These are phyloP conservation scores for Pocillopora meandrina DNA, from an alignment of 92 coral and sea anemone genomes.

Conservation along the genomic window DNA sequence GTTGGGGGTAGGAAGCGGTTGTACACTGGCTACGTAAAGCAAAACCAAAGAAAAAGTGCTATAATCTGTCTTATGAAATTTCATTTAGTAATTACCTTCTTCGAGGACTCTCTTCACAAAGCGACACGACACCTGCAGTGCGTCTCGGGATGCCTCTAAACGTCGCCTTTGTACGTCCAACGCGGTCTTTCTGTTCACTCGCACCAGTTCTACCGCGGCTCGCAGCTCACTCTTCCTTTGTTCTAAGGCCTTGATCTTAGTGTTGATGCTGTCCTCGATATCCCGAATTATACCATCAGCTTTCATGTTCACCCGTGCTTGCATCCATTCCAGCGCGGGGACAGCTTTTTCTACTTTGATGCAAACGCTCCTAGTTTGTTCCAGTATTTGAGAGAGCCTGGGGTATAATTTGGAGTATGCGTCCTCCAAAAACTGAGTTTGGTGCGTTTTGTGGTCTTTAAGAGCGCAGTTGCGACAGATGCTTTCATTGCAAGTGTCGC, in stretches of 20 bases:
- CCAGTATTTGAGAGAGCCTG: slow-evolving; percentile 35
- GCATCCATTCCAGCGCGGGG: slow-evolving; percentile 57
- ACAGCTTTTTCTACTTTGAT: slow-evolving; percentile 60
- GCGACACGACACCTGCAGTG: slow-evolving; percentile 58
- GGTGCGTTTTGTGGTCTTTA: slow-evolving; percentile 51
- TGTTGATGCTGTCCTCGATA: slow-evolving; percentile 56
- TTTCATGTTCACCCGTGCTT: slow-evolving; percentile 53
- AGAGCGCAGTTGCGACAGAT: slow-evolving; percentile 72
- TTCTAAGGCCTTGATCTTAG: slow-evolving; percentile 57
- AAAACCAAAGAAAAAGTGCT: too few relatives aligned
- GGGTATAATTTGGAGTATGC: slow-evolving; percentile 48
- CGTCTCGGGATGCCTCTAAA: slow-evolving; percentile 56
- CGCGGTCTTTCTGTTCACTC: slow-evolving; percentile 53
- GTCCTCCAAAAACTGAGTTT: slow-evolving; percentile 52
- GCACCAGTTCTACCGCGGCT: slow-evolving; percentile 54
- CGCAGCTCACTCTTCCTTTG: slow-evolving; percentile 56
- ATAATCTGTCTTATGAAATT: neutral
- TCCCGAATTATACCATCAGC: slow-evolving; percentile 52
- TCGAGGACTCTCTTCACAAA: slow-evolving; percentile 65
- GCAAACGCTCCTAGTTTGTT: slow-evolving; percentile 50
- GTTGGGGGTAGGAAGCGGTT: too few relatives aligned
- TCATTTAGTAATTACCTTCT: slow-evolving; percentile 46
- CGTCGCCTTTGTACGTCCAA: slow-evolving; percentile 58
- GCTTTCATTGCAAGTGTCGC: slow-evolving; percentile 54
- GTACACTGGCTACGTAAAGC: too few relatives aligned